These are phyloP conservation scores for Aphelenchoides besseyi DNA, from an alignment of 1,140 invertebrate species.

Conservation along the genomic window DNA sequence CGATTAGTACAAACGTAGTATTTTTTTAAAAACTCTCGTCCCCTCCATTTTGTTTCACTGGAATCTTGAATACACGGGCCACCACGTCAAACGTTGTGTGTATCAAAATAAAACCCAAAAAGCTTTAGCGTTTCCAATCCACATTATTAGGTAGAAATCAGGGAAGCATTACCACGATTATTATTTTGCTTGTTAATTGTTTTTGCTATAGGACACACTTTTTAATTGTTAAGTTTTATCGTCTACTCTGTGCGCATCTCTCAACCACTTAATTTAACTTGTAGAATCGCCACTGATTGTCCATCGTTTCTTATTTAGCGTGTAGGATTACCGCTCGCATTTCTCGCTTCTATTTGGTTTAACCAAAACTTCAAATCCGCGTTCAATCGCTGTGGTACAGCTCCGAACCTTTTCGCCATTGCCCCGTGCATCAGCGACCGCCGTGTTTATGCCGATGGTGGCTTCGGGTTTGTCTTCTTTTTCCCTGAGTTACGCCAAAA, in stretches of 20 bases:
- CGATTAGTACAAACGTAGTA: no score
- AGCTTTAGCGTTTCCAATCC: background rate
- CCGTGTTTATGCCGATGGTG: no score
- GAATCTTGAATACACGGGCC: background rate
- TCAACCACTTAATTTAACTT: background rate
- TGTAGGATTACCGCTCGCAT: background rate
- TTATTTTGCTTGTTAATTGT: background rate
- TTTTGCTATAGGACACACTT: background rate
- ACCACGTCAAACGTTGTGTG: background rate
- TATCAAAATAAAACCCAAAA: background rate
- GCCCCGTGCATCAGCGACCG: background rate
- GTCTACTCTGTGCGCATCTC: background rate
- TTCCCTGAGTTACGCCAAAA: no score
- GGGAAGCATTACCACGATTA: no score
- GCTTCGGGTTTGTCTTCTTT: no score
- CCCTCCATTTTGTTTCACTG: background rate
- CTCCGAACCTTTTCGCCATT: background rate
- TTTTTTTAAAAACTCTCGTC: no score
- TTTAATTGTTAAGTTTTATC: background rate
- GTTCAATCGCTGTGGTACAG: background rate
- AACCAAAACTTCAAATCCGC: background rate
- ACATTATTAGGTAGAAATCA: constrained; percentile 2
- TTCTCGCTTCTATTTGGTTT: background rate
- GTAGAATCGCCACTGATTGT: background rate
- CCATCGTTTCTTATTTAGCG: background rate